Evolutionary conservation across 2,888 invertebrate species (phyloP).

Genomic region (Ceraclea dissimilis): DNA sequence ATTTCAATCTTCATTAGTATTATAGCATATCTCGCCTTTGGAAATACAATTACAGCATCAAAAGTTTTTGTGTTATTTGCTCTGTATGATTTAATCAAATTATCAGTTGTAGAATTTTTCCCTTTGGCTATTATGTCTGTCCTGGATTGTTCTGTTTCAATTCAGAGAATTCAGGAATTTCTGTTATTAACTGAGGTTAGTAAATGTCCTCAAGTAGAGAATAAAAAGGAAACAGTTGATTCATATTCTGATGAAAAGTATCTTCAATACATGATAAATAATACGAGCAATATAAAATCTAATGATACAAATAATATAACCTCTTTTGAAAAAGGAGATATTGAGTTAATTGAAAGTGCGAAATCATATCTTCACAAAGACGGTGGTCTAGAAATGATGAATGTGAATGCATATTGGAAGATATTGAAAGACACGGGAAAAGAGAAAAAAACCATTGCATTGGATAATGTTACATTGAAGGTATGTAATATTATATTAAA

Average conservation of each 20-base stretch:
- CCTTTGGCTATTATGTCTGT: slow-evolving; percentile 70
- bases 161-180: slow-evolving; percentile 62
- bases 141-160: slow-evolving; percentile 68
- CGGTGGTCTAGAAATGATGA: slow-evolving; percentile 1
- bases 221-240: not conserved
- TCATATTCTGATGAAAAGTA: not conserved
- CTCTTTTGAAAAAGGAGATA: not conserved
- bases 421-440: not conserved
- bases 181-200: slow-evolving; percentile 40
- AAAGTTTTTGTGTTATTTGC: slow-evolving; percentile 73
- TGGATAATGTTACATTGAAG: slow-evolving; percentile 42
- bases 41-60: slow-evolving; percentile 62
- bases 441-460: slow-evolving; percentile 29
- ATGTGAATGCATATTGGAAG: slow-evolving; percentile 17
- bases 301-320: slow-evolving; percentile 23
- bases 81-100: slow-evolving; percentile 71
- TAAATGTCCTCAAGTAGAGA: slow-evolving; percentile 1
- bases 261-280: not conserved
- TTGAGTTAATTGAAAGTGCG: not conserved
- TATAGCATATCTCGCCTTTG: slow-evolving; percentile 57
- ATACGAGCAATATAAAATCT: not conserved
- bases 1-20: slow-evolving; percentile 71
- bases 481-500: slow-evolving; percentile 30
- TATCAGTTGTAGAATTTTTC: slow-evolving; percentile 72
- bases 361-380: not conserved